phyloP scores from a whole-genome alignment of 1,140 invertebrate genomes.

The Daktulosphaira vitifoliae region DNA sequence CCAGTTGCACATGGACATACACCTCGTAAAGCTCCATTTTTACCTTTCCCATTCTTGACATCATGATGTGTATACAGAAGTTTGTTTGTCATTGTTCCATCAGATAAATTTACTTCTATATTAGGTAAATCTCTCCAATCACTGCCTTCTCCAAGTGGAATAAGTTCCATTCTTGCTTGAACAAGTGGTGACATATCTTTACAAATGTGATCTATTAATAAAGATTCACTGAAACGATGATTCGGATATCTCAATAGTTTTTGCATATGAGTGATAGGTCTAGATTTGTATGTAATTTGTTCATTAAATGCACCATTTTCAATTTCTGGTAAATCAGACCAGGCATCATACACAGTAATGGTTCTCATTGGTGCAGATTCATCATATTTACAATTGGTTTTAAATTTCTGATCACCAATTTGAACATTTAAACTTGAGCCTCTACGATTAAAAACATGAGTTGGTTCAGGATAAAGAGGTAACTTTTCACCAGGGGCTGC shows the following conservation, averaged over 20 bases:
- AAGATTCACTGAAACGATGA: background rate
- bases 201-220: slow-evolving; percentile 64
- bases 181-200: slow-evolving; percentile 76
- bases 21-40: slow-evolving; percentile 55
- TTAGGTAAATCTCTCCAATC: slow-evolving; percentile 86
- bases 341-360: slow-evolving; percentile 68
- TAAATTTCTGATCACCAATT: slow-evolving; percentile 60
- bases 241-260: slow-evolving; percentile 47
- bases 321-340: slow-evolving; percentile 73
- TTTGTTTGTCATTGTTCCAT: slow-evolving; percentile 56
- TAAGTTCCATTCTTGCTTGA: slow-evolving; percentile 65
- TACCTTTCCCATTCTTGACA: slow-evolving; percentile 55
- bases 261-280: slow-evolving; percentile 69
- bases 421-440: slow-evolving; percentile 62
- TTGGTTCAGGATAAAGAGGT: slow-evolving; percentile 72
- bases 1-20: slow-evolving; percentile 68
- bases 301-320: slow-evolving; percentile 60
- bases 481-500: slow-evolving; percentile 70
- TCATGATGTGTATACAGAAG: slow-evolving; percentile 66
- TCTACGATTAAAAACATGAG: slow-evolving; percentile 65
- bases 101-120: slow-evolving; percentile 57
- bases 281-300: slow-evolving; percentile 64
- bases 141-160: slow-evolving; percentile 64
- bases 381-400: slow-evolving; percentile 47
- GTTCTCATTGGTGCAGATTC: slow-evolving; percentile 62